phyloP scores from a whole-genome alignment of 2,888 invertebrate species.

The Drosophila koepferae region DNA sequence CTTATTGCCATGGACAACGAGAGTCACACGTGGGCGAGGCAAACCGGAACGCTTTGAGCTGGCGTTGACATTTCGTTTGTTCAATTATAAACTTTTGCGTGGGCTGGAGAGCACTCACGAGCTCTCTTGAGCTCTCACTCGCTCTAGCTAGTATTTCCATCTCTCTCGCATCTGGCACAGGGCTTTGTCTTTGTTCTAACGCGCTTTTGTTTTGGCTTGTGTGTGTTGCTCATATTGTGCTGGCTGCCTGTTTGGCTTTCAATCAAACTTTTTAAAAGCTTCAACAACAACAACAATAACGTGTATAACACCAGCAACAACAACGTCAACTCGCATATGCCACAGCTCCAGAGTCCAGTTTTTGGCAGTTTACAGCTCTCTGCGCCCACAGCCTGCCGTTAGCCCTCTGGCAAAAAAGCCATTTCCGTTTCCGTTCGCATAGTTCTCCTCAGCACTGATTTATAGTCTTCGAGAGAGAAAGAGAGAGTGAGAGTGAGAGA shows the following conservation, averaged over 20 bases:
- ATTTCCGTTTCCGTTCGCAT: conserved; percentile 76
- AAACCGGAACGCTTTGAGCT: conserved; percentile 61
- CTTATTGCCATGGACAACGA: conserved; percentile 51
- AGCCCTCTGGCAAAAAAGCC: conserved; percentile 53
- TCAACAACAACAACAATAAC: conserved; percentile 60
- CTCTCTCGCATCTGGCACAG: conserved; percentile 5
- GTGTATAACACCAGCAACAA: not conserved
- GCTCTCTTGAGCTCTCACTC: not conserved
- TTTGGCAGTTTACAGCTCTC: conserved; percentile 22
- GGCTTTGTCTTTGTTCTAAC: conserved; percentile 62
- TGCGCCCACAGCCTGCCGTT: conserved; percentile 36
- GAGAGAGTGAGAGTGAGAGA: not conserved
- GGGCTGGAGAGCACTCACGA: conserved; percentile 28
- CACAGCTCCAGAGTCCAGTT: conserved; percentile 26
- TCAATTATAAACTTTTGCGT: conserved; percentile 77
- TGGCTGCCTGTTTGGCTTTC: conserved; percentile 71
- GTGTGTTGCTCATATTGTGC: conserved; percentile 55
- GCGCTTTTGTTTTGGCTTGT: conserved; percentile 63
- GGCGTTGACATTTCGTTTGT: conserved; percentile 79
- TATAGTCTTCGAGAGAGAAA: conserved; percentile 36
- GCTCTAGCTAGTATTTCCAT: not conserved
- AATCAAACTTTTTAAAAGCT: conserved; percentile 78
- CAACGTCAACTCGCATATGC: conserved; percentile 60
- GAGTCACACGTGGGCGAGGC: conserved; percentile 47
- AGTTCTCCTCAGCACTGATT: conserved; percentile 56